These are phyloP conservation scores for Nephrotoma flavescens DNA, from an alignment of 2,888 invertebrate genomes.

Conservation along the genomic window DNA sequence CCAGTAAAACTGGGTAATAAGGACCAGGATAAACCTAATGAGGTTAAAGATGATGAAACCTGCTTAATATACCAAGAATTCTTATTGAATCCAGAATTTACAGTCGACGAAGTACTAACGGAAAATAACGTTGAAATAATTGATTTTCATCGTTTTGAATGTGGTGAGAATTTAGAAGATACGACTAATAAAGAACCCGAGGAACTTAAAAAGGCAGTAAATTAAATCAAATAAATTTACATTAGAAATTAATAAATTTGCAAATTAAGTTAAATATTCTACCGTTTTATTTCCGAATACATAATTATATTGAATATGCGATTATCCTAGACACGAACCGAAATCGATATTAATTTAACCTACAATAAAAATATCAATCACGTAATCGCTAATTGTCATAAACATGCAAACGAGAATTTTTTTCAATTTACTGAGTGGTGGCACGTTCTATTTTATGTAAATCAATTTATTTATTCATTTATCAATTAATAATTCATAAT, in stretches of 20 bases:
- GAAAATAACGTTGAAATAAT: constrained; percentile 49
- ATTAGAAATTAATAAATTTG: not conserved
- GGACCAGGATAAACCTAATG: constrained; percentile 42
- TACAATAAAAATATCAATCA: not conserved
- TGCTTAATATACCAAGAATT: constrained; percentile 78
- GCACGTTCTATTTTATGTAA: not conserved
- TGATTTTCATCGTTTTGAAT: constrained; percentile 77
- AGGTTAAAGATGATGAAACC: constrained; percentile 58
- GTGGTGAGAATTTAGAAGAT: constrained; percentile 45
- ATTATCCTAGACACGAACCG: not conserved
- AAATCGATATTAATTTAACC: not conserved
- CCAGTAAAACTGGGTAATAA: constrained; percentile 58
- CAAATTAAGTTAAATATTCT: not conserved
- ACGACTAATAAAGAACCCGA: not conserved
- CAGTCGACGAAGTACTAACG: constrained; percentile 56
- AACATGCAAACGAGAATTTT: not conserved
- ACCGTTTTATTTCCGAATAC: not conserved
- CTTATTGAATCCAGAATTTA: constrained; percentile 58
- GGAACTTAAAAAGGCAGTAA: not conserved
- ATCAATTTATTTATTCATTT: not conserved
- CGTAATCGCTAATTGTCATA: not conserved
- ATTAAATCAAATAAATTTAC: not conserved
- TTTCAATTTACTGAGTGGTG: not conserved
- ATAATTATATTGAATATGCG: not conserved
- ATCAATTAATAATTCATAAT: not conserved